These are phyloP conservation scores for Acipenser ruthenus DNA, from an alignment of 2,797 vertebrate genomes.

Conservation along the genomic window DNA sequence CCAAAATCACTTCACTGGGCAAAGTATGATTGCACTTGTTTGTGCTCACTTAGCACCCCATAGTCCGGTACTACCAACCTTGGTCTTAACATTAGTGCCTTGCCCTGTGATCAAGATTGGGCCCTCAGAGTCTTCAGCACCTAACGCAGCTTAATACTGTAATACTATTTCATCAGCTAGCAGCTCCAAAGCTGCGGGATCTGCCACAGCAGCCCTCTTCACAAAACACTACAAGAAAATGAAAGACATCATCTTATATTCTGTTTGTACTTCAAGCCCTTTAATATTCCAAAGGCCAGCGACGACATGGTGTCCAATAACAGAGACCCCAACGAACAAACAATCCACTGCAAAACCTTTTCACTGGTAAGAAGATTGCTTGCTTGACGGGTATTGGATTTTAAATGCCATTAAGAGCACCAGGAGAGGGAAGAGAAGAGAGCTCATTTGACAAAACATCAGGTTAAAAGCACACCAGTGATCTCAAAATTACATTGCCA, in stretches of 20 bases:
- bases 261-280: constrained; percentile 21
- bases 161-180: too few species aligned
- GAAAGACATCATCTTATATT: constrained; percentile 24
- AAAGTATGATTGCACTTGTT: too few species aligned
- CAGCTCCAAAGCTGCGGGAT: background rate
- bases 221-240: background rate
- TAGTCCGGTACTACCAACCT: too few species aligned
- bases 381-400: constrained; percentile 35
- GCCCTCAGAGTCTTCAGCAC: too few species aligned
- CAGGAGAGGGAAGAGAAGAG: constrained; percentile 22
- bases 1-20: too few species aligned
- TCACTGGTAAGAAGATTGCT: background rate
- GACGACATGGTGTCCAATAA: constrained; percentile 37
- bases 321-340: constrained; percentile 38
- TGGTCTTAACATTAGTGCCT: too few species aligned
- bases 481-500: constrained; percentile 28
- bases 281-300: constrained; percentile 36
- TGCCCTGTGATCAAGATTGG: too few species aligned
- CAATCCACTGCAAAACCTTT: constrained; percentile 28
- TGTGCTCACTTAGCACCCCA: too few species aligned
- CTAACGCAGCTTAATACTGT: too few species aligned
- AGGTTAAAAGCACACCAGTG: constrained; percentile 29
- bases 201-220: background rate
- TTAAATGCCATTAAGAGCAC: constrained; percentile 41
- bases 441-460: constrained; percentile 7